Conservation (phyloP, 1,140 invertebrate genomes). For the Penaeus vannamei region DNA sequence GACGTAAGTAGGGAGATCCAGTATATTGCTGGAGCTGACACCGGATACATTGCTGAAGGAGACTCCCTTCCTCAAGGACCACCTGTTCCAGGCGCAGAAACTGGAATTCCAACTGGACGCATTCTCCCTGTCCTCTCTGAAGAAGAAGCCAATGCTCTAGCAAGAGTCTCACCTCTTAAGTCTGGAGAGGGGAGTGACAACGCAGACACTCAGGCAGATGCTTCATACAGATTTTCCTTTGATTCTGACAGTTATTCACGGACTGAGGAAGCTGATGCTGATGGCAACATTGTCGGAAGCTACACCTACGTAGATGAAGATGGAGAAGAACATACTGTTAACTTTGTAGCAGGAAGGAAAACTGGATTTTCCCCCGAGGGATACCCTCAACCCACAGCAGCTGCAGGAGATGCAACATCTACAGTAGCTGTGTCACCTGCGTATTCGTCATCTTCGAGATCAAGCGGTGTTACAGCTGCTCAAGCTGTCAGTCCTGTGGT, state of each 20-base stretch:
- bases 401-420: not conserved
- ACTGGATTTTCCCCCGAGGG: not conserved
- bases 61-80: slow-evolving; percentile 42
- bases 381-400: not conserved
- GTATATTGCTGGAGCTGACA: slow-evolving; percentile 42
- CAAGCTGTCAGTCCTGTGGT: not conserved
- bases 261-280: not conserved
- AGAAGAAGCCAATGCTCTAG: not conserved
- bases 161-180: not conserved
- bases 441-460: not conserved
- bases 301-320: not conserved
- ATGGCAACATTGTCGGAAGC: not conserved
- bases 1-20: not conserved
- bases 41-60: slow-evolving; percentile 41
- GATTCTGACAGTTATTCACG: too few relatives aligned
- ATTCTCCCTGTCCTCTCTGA: not conserved
- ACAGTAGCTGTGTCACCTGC: not conserved
- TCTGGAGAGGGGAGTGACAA: too few relatives aligned
- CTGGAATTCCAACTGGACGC: not conserved
- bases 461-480: not conserved
- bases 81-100: slow-evolving; percentile 2
- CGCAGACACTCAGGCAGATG: too few relatives aligned
- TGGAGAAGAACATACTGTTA: not conserved
- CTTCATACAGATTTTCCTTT: too few relatives aligned
- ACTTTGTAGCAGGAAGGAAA: not conserved